Evolutionary conservation across 2,888 invertebrate species (phyloP), one percentile per base, ranked within the genome.

Genomic region (Drosophila monieri): DNA sequence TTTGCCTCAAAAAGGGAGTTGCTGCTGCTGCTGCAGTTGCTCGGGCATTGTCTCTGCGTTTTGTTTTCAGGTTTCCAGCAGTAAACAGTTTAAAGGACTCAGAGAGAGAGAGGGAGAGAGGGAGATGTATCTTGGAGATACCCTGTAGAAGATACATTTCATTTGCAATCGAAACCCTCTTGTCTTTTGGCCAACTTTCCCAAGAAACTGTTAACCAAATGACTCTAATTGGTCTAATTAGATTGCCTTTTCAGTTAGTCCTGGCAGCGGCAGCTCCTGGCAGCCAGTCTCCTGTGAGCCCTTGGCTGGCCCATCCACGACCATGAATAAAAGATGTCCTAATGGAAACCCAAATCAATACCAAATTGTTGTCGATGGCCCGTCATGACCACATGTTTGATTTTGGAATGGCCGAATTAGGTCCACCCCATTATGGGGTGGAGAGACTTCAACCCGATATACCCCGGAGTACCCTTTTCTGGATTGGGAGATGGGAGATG

Each of bases 61-160:
- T 77, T 86, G 81, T 81, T 87, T 87, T 88, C 84, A 86, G 80
- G 88, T 83, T 88, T 83, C 78, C 83, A 80, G 77, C 83, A 80
- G 60, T 37, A 27, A 46, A 59, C 44, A 37, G 60, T 60, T 58
- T 25, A 21, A 35, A 66, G 47, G 48, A 60, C 23, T 23, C 41
- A 35, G 21, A 35, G 9, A 35, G 14, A 59, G 43, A 60, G 44
- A 46, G 18, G 3, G 18, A 21, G 21, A 21, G 0, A 21, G 21
- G 4, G 21, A 23, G 21, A 23, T 23, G 21, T 23, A 23, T 23
- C 21, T 23, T 27, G 27, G 8, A 37, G 39, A 30, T 61, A 61
- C 60, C 60, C 60, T 60, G 12, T 6, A 60, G 18, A 46, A 41
- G 18, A 15, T 35, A 35, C 35, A 35, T n/a, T 35, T n/a, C 35